These are phyloP conservation scores for Pristionchus mayeri DNA, from an alignment of 2,888 invertebrate genomes.

Conservation along the genomic window DNA sequence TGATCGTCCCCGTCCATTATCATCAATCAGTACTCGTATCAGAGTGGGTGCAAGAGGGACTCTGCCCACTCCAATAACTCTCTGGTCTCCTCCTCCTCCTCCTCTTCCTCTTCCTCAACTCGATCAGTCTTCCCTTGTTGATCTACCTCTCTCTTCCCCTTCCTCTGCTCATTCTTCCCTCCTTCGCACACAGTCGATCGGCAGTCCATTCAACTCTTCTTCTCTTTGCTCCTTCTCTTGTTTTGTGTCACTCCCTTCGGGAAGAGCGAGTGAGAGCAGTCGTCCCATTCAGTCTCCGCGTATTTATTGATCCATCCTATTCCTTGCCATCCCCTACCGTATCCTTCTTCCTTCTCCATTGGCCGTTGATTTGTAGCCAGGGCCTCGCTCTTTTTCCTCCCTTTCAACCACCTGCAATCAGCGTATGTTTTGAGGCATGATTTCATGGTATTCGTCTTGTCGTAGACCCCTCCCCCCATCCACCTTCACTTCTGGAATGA, in stretches of 20 bases:
- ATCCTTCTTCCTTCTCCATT: not conserved
- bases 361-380: not conserved
- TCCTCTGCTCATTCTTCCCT: not conserved
- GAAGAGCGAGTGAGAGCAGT: not conserved
- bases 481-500: too few relatives aligned
- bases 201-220: not conserved
- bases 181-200: slow-evolving; percentile 1
- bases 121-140: not conserved
- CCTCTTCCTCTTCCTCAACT: not conserved
- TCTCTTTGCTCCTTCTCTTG: not conserved
- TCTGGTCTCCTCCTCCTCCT: not conserved
- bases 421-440: not conserved
- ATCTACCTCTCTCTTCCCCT: not conserved
- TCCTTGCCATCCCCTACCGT: not conserved
- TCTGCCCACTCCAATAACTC: too few relatives aligned
- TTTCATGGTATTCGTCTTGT: not conserved
- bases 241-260: not conserved
- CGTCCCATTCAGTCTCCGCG: not conserved
- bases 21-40: not conserved
- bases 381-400: too few relatives aligned
- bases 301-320: not conserved
- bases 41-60: not conserved
- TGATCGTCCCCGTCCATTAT: not conserved
- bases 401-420: not conserved
- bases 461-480: not conserved